phyloP scores from a whole-genome alignment of 2,888 invertebrate species.

The Cylindroiulus punctatus region DNA sequence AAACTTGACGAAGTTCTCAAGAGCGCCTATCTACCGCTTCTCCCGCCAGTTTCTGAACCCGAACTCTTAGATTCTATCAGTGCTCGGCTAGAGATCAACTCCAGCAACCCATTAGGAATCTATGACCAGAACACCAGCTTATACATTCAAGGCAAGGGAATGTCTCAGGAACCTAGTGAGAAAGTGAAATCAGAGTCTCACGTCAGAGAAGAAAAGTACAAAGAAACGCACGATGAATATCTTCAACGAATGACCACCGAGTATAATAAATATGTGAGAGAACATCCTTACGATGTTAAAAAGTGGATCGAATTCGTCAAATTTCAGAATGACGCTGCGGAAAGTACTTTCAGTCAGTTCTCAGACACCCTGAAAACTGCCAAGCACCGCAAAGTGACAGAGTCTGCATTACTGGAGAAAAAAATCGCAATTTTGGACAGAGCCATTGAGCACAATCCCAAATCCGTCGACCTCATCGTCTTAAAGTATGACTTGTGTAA shows the following conservation, averaged over 20 bases:
- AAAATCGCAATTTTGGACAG: slow-evolving; percentile 66
- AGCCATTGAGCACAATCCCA: slow-evolving; percentile 66
- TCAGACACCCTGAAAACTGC: neutral
- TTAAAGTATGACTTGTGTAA: slow-evolving; percentile 64
- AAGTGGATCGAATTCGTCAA: slow-evolving; percentile 67
- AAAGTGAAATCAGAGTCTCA: neutral
- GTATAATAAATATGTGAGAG: slow-evolving; percentile 64
- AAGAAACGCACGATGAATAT: slow-evolving; percentile 52
- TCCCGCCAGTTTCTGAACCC: neutral
- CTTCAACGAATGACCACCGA: slow-evolving; percentile 57
- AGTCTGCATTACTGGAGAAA: slow-evolving; percentile 64
- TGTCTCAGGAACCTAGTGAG: neutral
- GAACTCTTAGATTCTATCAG: neutral
- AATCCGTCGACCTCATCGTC: slow-evolving; percentile 64
- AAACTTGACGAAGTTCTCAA: neutral
- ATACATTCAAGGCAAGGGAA: slow-evolving; percentile 62
- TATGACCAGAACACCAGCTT: slow-evolving; percentile 62
- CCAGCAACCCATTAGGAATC: slow-evolving; percentile 59
- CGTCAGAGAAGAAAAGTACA: neutral
- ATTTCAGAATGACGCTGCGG: slow-evolving; percentile 65
- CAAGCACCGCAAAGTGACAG: slow-evolving; percentile 57
- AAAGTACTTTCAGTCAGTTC: neutral
- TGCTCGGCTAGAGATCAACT: neutral
- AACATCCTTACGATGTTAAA: slow-evolving; percentile 64
- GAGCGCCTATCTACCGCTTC: slow-evolving; percentile 27